Conservation (phyloP, 2,113 vertebrate genomes). For the Sakesphorus luctuosus region DNA sequence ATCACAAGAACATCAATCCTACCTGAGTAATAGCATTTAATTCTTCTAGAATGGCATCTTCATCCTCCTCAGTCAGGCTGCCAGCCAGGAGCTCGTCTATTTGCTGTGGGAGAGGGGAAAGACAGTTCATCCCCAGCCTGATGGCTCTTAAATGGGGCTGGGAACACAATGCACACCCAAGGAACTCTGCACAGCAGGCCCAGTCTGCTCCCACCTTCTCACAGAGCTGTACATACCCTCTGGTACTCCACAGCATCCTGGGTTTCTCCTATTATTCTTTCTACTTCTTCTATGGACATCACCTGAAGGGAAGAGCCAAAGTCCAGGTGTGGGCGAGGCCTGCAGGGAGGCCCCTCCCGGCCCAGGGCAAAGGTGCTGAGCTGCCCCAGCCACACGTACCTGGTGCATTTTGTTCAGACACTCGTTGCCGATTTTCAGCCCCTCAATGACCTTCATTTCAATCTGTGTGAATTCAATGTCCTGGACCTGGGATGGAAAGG, state of each 20-base stretch:
- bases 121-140: accelerated
- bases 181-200: accelerated
- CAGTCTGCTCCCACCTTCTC: neutral
- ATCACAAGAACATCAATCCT: neutral
- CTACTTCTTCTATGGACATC: constrained; percentile 97
- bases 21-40: constrained; percentile 92
- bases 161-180: accelerated
- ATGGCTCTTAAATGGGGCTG: accelerated
- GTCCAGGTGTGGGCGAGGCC: accelerated
- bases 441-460: constrained; percentile 93
- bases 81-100: constrained; percentile 92
- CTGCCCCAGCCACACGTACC: constrained; percentile 65
- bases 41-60: constrained; percentile 91
- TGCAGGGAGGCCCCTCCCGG: neutral
- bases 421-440: constrained; percentile 90
- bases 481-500: constrained; percentile 82
- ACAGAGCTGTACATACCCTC: constrained; percentile 69
- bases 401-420: constrained; percentile 98
- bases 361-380: accelerated
- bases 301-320: constrained; percentile 72
- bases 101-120: constrained; percentile 79
- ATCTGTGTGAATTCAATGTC: constrained; percentile 97
- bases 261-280: constrained; percentile 94
- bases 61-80: constrained; percentile 88
- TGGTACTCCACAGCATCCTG: constrained; percentile 95